These are phyloP conservation scores for Leptobrachium leishanense DNA, from an alignment of 2,113 vertebrate genomes.

Conservation along the genomic window DNA sequence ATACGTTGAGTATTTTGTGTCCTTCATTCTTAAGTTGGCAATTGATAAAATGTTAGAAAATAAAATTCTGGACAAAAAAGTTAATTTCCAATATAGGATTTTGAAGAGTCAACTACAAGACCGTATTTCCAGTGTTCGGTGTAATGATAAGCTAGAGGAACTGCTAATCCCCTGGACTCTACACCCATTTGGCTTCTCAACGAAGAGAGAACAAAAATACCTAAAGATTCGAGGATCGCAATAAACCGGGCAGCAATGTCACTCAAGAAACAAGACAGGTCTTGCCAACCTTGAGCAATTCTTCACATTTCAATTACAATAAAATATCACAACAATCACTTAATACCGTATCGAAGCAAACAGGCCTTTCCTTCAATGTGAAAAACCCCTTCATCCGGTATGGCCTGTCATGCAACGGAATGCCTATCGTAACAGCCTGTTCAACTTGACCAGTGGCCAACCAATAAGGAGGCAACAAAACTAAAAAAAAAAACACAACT, in stretches of 20 bases:
- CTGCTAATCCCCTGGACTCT: background rate
- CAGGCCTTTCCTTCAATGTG: no score
- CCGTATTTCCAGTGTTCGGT: constrained; percentile 12
- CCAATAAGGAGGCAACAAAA: no score
- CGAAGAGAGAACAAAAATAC: background rate
- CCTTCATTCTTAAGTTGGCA: background rate
- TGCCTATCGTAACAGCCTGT: no score
- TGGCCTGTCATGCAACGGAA: no score
- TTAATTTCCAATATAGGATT: background rate
- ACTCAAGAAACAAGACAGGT: constrained; percentile 17
- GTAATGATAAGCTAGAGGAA: background rate
- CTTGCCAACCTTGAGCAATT: background rate
- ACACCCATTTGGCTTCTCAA: constrained; percentile 21
- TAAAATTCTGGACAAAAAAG: background rate
- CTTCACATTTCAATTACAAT: background rate
- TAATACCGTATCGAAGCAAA: no score
- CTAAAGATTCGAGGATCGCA: background rate
- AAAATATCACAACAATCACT: no score
- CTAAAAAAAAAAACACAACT: no score
- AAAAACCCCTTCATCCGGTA: no score
- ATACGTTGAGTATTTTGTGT: constrained; percentile 7
- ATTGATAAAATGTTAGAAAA: background rate
- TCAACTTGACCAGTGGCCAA: no score
- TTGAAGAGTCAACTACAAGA: background rate
- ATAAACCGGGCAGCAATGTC: background rate